Percentiles rank a stretch among this genome's conserved stretches.
phyloP scores from a whole-genome alignment of 2,113 vertebrate genomes.

The Neotoma lepida region DNA sequence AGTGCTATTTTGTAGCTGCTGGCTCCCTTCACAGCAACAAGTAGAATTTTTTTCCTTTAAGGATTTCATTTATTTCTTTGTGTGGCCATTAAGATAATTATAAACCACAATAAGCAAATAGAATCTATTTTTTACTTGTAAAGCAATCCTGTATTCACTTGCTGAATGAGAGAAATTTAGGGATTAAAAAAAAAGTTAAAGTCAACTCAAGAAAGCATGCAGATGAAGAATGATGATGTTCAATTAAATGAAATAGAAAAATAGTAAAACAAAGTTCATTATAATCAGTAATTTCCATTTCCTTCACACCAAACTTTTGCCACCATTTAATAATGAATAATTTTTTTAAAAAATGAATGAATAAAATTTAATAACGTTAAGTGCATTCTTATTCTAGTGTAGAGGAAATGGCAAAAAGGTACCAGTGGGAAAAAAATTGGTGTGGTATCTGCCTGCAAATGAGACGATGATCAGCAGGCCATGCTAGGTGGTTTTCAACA shows the following conservation, averaged over 20 bases:
- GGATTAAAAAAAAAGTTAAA: not conserved
- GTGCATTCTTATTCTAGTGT: not conserved
- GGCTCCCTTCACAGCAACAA: conserved; percentile 8
- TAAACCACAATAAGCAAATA: conserved; percentile 41
- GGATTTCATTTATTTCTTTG: conserved; percentile 9
- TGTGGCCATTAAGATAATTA: conserved; percentile 25
- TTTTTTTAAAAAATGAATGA: conserved; percentile 46
- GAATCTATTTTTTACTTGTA: conserved; percentile 19
- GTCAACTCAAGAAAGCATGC: conserved; percentile 43
- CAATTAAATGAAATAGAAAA: conserved; percentile 65
- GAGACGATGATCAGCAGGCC: not conserved
- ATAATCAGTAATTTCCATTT: conserved; percentile 49
- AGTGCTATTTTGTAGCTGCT: not conserved
- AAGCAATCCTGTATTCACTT: conserved; percentile 42
- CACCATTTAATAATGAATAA: conserved; percentile 43
- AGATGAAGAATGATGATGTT: conserved; percentile 50
- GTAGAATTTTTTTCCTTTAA: not conserved
- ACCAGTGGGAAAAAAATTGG: not conserved
- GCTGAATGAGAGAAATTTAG: conserved; percentile 27
- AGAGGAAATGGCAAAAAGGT: not conserved
- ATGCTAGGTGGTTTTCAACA: not conserved
- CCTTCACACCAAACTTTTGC: conserved; percentile 16
- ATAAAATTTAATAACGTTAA: conserved; percentile 49
- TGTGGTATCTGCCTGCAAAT: not conserved
- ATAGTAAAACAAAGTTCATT: conserved; percentile 58